These are phyloP conservation scores for Cebidichthys violaceus DNA, from an alignment of 2,113 vertebrate species.

Conservation along the genomic window DNA sequence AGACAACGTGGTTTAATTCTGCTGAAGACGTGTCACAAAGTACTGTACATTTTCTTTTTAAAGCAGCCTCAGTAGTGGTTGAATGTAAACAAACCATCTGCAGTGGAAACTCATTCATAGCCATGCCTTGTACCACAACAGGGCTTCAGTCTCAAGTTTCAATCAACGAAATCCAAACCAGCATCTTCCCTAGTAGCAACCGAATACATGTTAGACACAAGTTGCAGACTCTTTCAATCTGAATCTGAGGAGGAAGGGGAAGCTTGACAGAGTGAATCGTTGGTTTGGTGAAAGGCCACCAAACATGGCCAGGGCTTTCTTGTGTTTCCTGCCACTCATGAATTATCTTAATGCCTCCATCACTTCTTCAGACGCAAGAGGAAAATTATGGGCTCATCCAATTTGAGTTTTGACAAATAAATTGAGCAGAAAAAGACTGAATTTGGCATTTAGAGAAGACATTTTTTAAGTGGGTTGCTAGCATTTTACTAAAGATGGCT, in stretches of 20 bases:
- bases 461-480: neutral
- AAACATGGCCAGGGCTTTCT: conserved; percentile 1
- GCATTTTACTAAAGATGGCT: neutral
- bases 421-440: neutral
- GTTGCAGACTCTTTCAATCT: conserved; percentile 8
- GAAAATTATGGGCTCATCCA: neutral
- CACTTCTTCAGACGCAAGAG: neutral
- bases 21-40: conserved; percentile 37
- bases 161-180: conserved; percentile 47
- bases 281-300: conserved; percentile 16
- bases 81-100: conserved; percentile 62
- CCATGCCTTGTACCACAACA: conserved; percentile 34
- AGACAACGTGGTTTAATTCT: conserved; percentile 49
- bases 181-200: conserved; percentile 12
- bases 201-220: conserved; percentile 23
- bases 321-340: conserved; percentile 3
- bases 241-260: conserved; percentile 8
- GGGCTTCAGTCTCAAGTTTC: conserved; percentile 45
- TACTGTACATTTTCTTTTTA: conserved; percentile 31
- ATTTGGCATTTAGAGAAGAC: conserved; percentile 1
- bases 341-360: conserved; percentile 4
- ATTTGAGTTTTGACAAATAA: neutral
- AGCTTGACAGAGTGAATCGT: neutral
- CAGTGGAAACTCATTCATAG: conserved; percentile 61
- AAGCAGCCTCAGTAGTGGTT: conserved; percentile 51